Percentiles rank a stretch among this genome's conserved stretches.
phyloP scores from a whole-genome alignment of 2,113 vertebrate genomes.

The Oryzias javanicus region DNA sequence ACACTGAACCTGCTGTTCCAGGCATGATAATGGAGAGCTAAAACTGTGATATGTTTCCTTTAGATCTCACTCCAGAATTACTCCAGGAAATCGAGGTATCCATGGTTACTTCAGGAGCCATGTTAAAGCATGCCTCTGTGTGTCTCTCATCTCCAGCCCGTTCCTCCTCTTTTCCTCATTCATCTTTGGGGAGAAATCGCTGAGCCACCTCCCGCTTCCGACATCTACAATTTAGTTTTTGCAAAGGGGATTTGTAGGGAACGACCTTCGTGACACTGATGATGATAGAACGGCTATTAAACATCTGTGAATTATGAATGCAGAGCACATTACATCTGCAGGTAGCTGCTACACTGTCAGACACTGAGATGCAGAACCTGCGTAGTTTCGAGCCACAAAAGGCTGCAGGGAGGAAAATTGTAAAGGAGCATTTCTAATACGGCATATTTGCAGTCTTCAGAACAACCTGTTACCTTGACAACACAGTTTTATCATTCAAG shows the following conservation, averaged over 20 bases:
- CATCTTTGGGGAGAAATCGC: slow-evolving; percentile 60
- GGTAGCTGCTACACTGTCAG: slow-evolving; percentile 47
- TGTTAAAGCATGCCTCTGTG: slow-evolving; percentile 69
- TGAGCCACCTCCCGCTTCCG: slow-evolving; percentile 47
- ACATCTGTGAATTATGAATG: slow-evolving; percentile 60
- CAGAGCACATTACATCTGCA: slow-evolving; percentile 35
- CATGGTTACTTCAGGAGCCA: slow-evolving; percentile 79
- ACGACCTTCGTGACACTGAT: slow-evolving; percentile 43
- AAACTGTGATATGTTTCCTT: slow-evolving; percentile 61
- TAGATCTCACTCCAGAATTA: slow-evolving; percentile 77
- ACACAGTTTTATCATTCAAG: slow-evolving; percentile 81
- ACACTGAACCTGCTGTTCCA: slow-evolving; percentile 19
- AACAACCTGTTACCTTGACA: slow-evolving; percentile 80
- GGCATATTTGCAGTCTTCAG: slow-evolving; percentile 72
- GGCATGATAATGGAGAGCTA: slow-evolving; percentile 33
- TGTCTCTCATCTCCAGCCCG: slow-evolving; percentile 66
- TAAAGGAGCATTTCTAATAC: slow-evolving; percentile 70
- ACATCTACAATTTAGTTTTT: slow-evolving; percentile 48
- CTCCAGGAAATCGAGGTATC: slow-evolving; percentile 79
- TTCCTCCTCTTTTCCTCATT: slow-evolving; percentile 64
- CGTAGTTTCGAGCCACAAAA: slow-evolving; percentile 42
- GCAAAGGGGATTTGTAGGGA: slow-evolving; percentile 48
- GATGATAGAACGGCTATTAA: slow-evolving; percentile 46
- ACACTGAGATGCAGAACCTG: slow-evolving; percentile 35
- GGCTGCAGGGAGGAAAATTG: slow-evolving; percentile 68